These are phyloP conservation scores for Gallinago paraguaiae DNA, from an alignment of 2,113 vertebrate species.

Conservation along the genomic window DNA sequence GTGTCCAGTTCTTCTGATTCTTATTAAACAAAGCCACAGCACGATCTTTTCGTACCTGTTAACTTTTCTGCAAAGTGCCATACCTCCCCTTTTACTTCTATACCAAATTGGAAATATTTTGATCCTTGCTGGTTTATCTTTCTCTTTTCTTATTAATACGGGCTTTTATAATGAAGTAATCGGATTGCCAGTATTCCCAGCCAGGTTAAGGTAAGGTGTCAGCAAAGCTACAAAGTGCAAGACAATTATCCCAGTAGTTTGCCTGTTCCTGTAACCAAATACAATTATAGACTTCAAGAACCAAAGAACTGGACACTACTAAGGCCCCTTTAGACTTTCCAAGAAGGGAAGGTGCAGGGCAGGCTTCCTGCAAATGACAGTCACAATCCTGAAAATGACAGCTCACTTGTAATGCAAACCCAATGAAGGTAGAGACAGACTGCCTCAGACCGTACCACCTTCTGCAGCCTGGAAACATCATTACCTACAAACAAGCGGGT, in stretches of 20 bases:
- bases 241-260: background rate
- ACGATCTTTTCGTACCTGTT: background rate
- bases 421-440: background rate
- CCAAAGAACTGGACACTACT: background rate
- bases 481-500: background rate
- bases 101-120: background rate
- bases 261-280: background rate
- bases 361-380: background rate
- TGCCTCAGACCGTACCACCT: background rate
- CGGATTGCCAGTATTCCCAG: background rate
- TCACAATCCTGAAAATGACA: background rate
- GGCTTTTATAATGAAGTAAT: background rate
- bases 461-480: background rate
- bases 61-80: background rate
- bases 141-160: background rate
- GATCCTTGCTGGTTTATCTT: background rate
- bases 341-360: background rate
- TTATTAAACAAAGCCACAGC: background rate
- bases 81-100: background rate
- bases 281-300: background rate
- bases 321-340: background rate
- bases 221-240: background rate
- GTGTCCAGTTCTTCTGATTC: background rate
- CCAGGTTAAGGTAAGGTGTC: accelerated
- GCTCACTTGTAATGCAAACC: background rate